Conservation (phyloP, 2,113 vertebrate genomes). For the Carassius gibelio region DNA sequence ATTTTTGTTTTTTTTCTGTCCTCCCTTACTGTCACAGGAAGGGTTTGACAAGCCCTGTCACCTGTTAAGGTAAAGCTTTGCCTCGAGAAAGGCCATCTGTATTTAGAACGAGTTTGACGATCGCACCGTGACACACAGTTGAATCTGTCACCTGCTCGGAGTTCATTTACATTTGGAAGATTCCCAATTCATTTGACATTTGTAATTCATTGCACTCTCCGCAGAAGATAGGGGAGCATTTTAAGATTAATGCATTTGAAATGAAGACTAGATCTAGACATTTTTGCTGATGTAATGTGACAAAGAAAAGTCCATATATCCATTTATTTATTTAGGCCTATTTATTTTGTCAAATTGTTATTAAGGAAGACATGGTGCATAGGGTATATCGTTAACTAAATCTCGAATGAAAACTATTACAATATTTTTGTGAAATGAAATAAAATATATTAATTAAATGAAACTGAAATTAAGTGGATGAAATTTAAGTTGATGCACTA, state of each 20-base stretch:
- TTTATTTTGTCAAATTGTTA: background rate
- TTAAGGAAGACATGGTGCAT: background rate
- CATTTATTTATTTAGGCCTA: too few species aligned
- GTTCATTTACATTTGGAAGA: conserved; percentile 6
- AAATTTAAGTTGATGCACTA: too few species aligned
- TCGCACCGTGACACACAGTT: background rate
- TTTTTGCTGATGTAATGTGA: background rate
- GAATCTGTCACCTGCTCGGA: conserved; percentile 15
- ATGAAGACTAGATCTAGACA: background rate
- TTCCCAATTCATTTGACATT: background rate
- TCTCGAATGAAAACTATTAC: background rate
- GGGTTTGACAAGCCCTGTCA: conserved; percentile 38
- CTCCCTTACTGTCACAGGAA: conserved; percentile 24
- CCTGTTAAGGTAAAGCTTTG: conserved; percentile 25
- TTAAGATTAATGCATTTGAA: background rate
- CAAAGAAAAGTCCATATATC: too few species aligned
- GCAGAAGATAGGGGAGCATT: background rate
- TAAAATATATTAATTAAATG: too few species aligned
- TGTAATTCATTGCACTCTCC: background rate
- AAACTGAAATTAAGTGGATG: too few species aligned
- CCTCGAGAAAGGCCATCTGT: conserved; percentile 2
- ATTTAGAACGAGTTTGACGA: conserved; percentile 27
- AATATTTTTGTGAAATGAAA: background rate
- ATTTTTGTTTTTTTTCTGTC: conserved; percentile 20
- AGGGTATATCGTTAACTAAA: background rate